phyloP scores from a whole-genome alignment of 2,888 invertebrate species.

The Trachelus stipa region DNA sequence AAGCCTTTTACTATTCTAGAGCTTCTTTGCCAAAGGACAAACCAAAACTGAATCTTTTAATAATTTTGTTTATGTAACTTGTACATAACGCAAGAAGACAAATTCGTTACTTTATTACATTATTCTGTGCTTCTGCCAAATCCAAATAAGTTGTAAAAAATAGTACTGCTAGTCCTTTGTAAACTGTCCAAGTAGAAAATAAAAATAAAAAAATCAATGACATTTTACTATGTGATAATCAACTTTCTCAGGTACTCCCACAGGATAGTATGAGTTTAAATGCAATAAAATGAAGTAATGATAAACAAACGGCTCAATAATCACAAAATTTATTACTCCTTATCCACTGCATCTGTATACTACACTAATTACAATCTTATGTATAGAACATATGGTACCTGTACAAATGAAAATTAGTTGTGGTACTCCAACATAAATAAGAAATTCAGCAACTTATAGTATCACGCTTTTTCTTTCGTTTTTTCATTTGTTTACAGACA shows the following conservation, averaged over 20 bases:
- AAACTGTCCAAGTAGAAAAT: background rate
- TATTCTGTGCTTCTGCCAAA: background rate
- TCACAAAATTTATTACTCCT: background rate
- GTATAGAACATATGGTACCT: background rate
- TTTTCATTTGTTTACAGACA: background rate
- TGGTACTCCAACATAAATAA: background rate
- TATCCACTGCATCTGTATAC: background rate
- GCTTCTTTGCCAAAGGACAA: background rate
- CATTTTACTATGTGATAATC: background rate
- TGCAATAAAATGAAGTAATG: background rate
- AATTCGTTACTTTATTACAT: background rate
- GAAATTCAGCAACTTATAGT: background rate
- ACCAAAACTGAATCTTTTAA: background rate
- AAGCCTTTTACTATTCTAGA: background rate
- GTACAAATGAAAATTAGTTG: background rate
- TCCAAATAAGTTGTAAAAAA: background rate
- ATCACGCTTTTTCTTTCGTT: background rate
- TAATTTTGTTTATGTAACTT: background rate
- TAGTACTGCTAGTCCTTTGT: background rate
- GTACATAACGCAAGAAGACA: background rate
- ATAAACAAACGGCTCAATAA: background rate
- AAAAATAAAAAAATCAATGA: background rate
- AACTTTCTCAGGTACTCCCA: background rate
- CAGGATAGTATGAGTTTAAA: background rate
- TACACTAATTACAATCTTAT: background rate